Evolutionary conservation across 2,888 invertebrate species (phyloP).

Genomic region (Eustalomyia histrio): DNA sequence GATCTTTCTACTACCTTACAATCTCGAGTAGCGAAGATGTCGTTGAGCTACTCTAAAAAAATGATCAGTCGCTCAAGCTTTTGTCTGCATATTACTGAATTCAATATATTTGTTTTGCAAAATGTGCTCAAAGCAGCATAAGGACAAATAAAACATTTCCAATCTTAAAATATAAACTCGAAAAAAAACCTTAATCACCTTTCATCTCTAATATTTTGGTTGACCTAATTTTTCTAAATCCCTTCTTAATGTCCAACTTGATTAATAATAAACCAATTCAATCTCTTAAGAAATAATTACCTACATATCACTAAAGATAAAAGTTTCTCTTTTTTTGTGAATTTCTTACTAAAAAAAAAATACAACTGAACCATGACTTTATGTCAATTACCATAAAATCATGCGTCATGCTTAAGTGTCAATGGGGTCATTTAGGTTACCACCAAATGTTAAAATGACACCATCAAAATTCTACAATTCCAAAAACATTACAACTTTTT

Average conservation of each 20-base stretch:
- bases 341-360: neutral
- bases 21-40: too few species aligned
- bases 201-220: too few species aligned
- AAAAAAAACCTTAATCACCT: too few species aligned
- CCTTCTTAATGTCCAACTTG: neutral
- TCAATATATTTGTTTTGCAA: too few species aligned
- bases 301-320: neutral
- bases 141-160: too few species aligned
- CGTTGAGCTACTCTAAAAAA: too few species aligned
- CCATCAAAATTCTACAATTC: constrained; percentile 18
- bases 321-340: neutral
- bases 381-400: constrained; percentile 59
- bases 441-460: constrained; percentile 48
- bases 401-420: constrained; percentile 62
- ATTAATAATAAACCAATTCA: neutral
- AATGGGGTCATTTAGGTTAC: constrained; percentile 59
- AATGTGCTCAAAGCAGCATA: too few species aligned
- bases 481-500: constrained; percentile 27
- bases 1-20: too few species aligned
- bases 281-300: neutral
- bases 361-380: constrained; percentile 57
- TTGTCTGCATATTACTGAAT: too few species aligned
- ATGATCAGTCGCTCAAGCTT: too few species aligned
- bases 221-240: neutral
- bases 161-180: too few species aligned